phyloP scores from a whole-genome alignment of 2,888 invertebrate genomes.

The Stenolophus ochropezus region DNA sequence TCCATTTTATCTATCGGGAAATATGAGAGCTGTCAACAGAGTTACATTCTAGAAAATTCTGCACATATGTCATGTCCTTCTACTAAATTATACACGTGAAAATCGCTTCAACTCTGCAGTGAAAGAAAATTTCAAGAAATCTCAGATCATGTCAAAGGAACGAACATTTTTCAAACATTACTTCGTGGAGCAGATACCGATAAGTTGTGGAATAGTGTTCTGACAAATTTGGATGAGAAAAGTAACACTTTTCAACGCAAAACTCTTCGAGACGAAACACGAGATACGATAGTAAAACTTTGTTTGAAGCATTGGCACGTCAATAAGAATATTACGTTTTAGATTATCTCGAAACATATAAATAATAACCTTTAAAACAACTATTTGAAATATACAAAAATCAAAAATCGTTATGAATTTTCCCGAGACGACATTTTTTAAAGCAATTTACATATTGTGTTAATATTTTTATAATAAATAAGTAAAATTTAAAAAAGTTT shows the following conservation, averaged over 20 bases:
- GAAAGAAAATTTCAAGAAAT: constrained; percentile 4
- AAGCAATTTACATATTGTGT: too few relatives aligned
- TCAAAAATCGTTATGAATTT: too few relatives aligned
- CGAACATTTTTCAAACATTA: background rate
- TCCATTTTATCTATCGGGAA: constrained; percentile 23
- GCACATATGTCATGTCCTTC: constrained; percentile 26
- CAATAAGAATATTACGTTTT: too few relatives aligned
- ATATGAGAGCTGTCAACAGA: constrained; percentile 11
- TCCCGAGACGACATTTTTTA: too few relatives aligned
- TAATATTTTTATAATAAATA: too few relatives aligned
- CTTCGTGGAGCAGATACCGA: background rate
- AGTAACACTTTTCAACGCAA: background rate
- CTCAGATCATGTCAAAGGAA: background rate
- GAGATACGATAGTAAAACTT: background rate
- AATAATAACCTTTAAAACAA: too few relatives aligned
- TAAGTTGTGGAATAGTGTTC: background rate
- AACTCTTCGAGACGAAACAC: background rate
- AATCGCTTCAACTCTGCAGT: constrained; percentile 19
- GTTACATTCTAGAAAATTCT: constrained; percentile 33
- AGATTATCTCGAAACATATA: too few relatives aligned
- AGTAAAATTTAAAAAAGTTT: too few relatives aligned
- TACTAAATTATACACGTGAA: constrained; percentile 30
- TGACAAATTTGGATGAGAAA: background rate
- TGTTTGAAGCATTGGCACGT: background rate
- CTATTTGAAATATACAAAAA: too few relatives aligned